Conservation (phyloP, 2,113 vertebrate species). For the Brevimyrus niger region DNA sequence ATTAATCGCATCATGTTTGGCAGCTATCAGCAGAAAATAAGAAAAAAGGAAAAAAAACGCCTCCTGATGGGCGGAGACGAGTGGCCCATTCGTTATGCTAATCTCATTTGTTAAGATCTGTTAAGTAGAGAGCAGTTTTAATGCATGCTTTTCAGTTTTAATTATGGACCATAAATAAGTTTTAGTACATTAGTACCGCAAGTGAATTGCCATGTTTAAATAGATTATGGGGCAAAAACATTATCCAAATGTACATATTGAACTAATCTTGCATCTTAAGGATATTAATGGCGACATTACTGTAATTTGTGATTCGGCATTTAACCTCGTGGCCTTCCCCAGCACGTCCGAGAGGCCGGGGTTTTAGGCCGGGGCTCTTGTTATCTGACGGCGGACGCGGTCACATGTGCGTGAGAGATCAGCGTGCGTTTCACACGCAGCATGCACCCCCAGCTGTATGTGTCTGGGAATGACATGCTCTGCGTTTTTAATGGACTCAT, state of each 20-base stretch:
- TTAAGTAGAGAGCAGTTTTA: slow-evolving; percentile 70
- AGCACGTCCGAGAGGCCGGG: slow-evolving; percentile 23
- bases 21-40: slow-evolving; percentile 62
- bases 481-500: not conserved
- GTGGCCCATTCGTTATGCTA: slow-evolving; percentile 72
- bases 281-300: slow-evolving; percentile 44
- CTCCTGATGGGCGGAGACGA: slow-evolving; percentile 50
- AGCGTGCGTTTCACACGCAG: not conserved
- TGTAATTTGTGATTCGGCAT: slow-evolving; percentile 59
- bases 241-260: slow-evolving; percentile 71
- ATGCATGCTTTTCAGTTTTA: slow-evolving; percentile 74
- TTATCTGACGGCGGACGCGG: not conserved
- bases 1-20: slow-evolving; percentile 68
- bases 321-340: slow-evolving; percentile 46
- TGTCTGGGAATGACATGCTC: not conserved
- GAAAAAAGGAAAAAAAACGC: slow-evolving; percentile 29
- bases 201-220: slow-evolving; percentile 51
- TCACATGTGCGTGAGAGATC: not conserved
- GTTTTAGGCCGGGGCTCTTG: not conserved
- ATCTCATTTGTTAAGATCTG: slow-evolving; percentile 77
- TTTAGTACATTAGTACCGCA: slow-evolving; percentile 65
- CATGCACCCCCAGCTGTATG: not conserved
- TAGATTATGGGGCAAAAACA: slow-evolving; percentile 64
- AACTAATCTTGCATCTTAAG: slow-evolving; percentile 52
- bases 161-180: slow-evolving; percentile 74